A percentile compares a stretch with the other conserved stretches of the same genome.
Evolutionary conservation across 2,888 invertebrate species (phyloP).

Genomic region (Erebia ligea): DNA sequence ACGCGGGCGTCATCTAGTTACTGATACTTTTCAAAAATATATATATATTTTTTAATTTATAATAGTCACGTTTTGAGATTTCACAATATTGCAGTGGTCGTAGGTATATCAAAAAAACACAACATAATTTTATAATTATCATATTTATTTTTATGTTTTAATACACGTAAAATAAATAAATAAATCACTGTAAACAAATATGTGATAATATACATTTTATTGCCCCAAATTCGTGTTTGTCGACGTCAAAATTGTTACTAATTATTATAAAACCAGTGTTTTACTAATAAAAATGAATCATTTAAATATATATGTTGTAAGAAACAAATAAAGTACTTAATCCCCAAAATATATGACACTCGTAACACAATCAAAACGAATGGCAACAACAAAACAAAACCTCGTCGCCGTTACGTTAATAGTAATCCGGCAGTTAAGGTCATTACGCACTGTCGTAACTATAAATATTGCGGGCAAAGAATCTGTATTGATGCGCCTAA

Average conservation of each 20-base stretch:
- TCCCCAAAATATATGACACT: not conserved
- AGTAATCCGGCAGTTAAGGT: conserved; percentile 25
- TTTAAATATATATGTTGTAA: not conserved
- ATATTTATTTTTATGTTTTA: conserved; percentile 12
- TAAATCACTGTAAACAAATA: not conserved
- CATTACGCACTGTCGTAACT: conserved; percentile 26
- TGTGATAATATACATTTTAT: too few relatives aligned
- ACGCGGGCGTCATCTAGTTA: too few relatives aligned
- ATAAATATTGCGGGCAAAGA: conserved; percentile 25
- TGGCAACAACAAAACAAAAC: conserved; percentile 18
- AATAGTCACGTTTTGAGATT: not conserved
- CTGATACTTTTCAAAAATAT: too few relatives aligned
- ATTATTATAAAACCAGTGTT: too few relatives aligned
- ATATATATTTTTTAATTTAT: too few relatives aligned
- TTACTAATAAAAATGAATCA: not conserved
- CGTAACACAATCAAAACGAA: conserved; percentile 6
- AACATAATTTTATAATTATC: conserved; percentile 9
- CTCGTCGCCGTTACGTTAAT: conserved; percentile 20
- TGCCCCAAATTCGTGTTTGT: not conserved
- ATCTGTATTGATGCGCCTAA: conserved; percentile 36
- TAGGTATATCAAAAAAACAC: not conserved
- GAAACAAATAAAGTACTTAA: not conserved
- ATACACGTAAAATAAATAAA: conserved; percentile 7
- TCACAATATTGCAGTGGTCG: not conserved
- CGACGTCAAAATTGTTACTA: not conserved